phyloP scores from a whole-genome alignment of 2,113 vertebrate species.

The Tachysurus vachellii region DNA sequence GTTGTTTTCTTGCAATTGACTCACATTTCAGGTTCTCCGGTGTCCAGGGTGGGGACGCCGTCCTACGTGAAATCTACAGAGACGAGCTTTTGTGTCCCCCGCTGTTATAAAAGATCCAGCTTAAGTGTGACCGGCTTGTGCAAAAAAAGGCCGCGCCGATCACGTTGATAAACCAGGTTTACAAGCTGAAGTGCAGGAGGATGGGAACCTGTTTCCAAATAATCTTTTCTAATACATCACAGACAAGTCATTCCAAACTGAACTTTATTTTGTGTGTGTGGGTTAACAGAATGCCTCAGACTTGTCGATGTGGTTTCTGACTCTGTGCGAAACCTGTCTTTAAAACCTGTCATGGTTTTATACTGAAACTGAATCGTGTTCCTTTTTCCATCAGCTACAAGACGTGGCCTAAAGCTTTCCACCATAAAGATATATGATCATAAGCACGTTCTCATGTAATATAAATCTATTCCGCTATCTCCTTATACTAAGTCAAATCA shows the following conservation, averaged over 20 bases:
- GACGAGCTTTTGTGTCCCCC: not conserved
- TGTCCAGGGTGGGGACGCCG: not conserved
- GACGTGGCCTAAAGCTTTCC: too few species aligned
- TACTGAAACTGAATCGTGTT: not conserved
- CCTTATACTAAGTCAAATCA: not conserved
- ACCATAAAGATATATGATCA: too few species aligned
- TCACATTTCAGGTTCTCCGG: not conserved
- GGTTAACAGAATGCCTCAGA: not conserved
- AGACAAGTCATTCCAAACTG: not conserved
- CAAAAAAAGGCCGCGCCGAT: not conserved
- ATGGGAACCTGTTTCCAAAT: not conserved
- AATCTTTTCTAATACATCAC: not conserved
- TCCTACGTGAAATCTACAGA: not conserved
- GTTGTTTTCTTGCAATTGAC: not conserved
- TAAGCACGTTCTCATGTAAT: too few species aligned
- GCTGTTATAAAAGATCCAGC: not conserved
- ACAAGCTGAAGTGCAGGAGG: not conserved
- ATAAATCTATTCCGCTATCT: not conserved
- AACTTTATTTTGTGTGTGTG: not conserved
- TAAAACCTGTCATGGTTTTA: not conserved
- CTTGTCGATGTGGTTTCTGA: not conserved
- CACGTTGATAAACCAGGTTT: not conserved
- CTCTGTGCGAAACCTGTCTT: not conserved
- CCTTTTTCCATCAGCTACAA: not conserved
- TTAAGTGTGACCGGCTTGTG: not conserved